Percentiles rank a stretch among this genome's conserved stretches.
These are phyloP conservation scores for Brachypteracias leptosomus DNA, from an alignment of 2,113 vertebrate genomes.

Conservation along the genomic window DNA sequence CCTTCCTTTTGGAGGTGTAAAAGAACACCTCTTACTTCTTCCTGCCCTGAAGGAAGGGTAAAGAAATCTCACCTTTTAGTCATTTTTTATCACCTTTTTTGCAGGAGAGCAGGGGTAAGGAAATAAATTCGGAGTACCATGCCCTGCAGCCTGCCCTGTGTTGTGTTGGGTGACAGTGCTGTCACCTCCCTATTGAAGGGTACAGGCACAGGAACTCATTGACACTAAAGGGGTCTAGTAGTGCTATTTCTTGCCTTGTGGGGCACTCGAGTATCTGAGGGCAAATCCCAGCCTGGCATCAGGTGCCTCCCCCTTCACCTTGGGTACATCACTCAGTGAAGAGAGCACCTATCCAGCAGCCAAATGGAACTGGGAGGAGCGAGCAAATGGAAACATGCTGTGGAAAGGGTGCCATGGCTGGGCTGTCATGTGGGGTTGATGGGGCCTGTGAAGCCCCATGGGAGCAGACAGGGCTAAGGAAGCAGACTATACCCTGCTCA, in stretches of 20 bases:
- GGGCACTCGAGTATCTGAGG: not conserved
- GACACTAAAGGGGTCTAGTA: not conserved
- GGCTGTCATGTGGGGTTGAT: rapidly evolving
- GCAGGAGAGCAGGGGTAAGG: not conserved
- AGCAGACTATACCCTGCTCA: not conserved
- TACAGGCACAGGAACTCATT: not conserved
- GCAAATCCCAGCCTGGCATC: not conserved
- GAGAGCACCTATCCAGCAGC: not conserved
- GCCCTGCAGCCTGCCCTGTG: not conserved
- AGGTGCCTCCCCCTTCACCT: not conserved
- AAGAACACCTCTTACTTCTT: not conserved
- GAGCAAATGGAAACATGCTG: rapidly evolving
- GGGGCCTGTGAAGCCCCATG: not conserved
- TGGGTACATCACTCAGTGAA: not conserved
- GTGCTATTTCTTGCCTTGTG: not conserved
- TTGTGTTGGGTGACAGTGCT: not conserved
- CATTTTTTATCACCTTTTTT: not conserved
- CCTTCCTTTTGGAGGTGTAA: not conserved
- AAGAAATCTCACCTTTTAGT: not conserved
- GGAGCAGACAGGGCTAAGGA: not conserved
- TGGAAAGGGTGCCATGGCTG: not conserved
- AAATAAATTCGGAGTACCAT: not conserved
- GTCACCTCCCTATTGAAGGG: not conserved
- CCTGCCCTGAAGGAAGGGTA: not conserved
- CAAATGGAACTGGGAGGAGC: not conserved